Conservation (phyloP, 2,113 vertebrate species). For the Cariama cristata region DNA sequence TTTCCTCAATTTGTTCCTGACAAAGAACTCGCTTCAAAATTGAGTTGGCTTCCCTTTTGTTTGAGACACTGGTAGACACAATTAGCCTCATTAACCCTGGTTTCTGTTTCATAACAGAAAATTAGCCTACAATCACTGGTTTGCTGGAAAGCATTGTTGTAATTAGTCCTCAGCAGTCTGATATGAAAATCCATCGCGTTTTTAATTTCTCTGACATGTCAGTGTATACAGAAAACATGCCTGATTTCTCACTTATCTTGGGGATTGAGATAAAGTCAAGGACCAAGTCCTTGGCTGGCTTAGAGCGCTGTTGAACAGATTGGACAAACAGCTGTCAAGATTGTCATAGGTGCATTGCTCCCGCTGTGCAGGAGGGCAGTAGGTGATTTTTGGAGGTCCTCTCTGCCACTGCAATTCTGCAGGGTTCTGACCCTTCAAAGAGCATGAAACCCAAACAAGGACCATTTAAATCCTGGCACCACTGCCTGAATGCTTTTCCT, state of each 20-base stretch:
- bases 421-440: background rate
- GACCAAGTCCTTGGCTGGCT: background rate
- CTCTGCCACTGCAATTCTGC: background rate
- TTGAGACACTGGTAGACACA: constrained; percentile 79
- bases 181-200: constrained; percentile 69
- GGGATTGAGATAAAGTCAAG: constrained; percentile 58
- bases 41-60: constrained; percentile 79
- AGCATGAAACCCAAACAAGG: background rate
- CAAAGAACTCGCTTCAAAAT: constrained; percentile 76
- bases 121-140: constrained; percentile 81
- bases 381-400: background rate
- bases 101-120: constrained; percentile 82
- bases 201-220: constrained; percentile 73
- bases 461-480: background rate
- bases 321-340: background rate
- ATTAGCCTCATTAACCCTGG: constrained; percentile 85
- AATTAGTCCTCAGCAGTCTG: constrained; percentile 79
- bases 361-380: fast-evolving
- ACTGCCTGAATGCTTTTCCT: background rate
- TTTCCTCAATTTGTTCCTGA: constrained; percentile 79
- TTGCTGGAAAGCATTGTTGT: constrained; percentile 76
- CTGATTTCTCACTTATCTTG: constrained; percentile 61
- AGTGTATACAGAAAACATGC: constrained; percentile 57
- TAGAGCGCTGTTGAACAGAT: background rate
- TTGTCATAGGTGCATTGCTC: background rate